A percentile compares a stretch with the other conserved stretches of the same genome.
phyloP scores from a whole-genome alignment of 2,797 vertebrate species.

The Anguilla anguilla region DNA sequence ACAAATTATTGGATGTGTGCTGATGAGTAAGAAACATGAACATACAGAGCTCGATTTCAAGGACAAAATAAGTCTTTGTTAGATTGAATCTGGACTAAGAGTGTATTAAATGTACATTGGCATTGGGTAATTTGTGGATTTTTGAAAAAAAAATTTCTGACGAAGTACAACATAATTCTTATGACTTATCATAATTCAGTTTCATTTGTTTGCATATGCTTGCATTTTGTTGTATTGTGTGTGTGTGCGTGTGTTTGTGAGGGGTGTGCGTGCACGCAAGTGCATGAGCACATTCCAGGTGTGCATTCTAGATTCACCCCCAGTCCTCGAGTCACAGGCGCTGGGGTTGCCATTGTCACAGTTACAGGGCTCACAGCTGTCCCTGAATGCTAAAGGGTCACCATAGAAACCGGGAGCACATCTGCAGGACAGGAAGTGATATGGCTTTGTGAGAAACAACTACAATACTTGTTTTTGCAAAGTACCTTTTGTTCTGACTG shows the following conservation, averaged over 20 bases:
- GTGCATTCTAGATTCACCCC: conserved; percentile 66
- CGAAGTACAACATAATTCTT: background rate
- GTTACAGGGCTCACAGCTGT: conserved; percentile 79
- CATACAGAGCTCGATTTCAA: background rate
- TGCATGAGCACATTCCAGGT: background rate
- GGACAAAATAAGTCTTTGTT: background rate
- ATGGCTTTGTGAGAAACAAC: background rate
- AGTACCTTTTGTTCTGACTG: background rate
- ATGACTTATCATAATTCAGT: background rate
- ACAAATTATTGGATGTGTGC: background rate
- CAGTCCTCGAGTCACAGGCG: conserved; percentile 76
- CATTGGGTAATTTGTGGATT: background rate
- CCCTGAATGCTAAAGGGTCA: conserved; percentile 72
- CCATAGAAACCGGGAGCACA: conserved; percentile 87
- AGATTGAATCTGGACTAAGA: background rate
- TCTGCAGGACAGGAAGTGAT: conserved; percentile 61
- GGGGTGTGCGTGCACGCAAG: background rate
- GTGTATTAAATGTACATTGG: background rate
- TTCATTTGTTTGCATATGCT: background rate
- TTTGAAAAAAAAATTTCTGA: background rate
- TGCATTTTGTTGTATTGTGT: background rate
- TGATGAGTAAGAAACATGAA: background rate
- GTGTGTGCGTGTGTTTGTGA: background rate
- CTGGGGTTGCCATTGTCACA: conserved; percentile 67
- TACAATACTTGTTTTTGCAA: background rate